A percentile compares a stretch with the other conserved stretches of the same genome.
These are phyloP conservation scores for Armadillidium nasatum DNA, from an alignment of 1,140 invertebrate genomes.

Conservation along the genomic window DNA sequence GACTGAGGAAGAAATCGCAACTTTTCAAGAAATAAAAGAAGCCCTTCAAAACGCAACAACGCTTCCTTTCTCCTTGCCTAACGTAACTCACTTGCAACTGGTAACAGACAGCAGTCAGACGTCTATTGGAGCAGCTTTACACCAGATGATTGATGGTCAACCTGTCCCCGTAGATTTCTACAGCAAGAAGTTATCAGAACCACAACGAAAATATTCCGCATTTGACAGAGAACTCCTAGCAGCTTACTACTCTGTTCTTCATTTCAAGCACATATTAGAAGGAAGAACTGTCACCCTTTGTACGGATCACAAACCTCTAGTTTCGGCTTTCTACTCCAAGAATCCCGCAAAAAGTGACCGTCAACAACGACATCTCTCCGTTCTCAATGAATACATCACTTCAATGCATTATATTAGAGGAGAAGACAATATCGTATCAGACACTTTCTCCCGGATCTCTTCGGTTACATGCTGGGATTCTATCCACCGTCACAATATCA, in stretches of 20 bases:
- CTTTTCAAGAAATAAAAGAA: not conserved
- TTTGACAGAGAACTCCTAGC: constrained; percentile 22
- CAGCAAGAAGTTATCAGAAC: constrained; percentile 4
- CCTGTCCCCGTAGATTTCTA: constrained; percentile 14
- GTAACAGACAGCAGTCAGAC: not conserved
- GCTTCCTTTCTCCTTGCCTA: not conserved
- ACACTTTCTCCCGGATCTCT: not conserved
- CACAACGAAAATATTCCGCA: not conserved
- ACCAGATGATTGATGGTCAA: not conserved
- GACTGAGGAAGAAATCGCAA: not conserved
- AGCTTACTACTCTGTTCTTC: not conserved
- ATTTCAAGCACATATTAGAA: constrained; percentile 17
- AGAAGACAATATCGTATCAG: constrained; percentile 9
- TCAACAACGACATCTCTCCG: not conserved
- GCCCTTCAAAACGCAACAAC: not conserved
- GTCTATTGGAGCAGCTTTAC: not conserved
- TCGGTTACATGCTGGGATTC: not conserved
- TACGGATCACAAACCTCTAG: constrained; percentile 1
- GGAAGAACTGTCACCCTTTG: not conserved
- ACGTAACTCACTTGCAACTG: not conserved
- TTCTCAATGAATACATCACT: no score
- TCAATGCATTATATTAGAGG: not conserved
- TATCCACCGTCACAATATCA: not conserved
- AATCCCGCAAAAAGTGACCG: not conserved
- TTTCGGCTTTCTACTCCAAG: not conserved